Evolutionary conservation across 2,797 vertebrate species (phyloP), one percentile per base, ranked within the genome.

Genomic region (Erethizon dorsatum): DNA sequence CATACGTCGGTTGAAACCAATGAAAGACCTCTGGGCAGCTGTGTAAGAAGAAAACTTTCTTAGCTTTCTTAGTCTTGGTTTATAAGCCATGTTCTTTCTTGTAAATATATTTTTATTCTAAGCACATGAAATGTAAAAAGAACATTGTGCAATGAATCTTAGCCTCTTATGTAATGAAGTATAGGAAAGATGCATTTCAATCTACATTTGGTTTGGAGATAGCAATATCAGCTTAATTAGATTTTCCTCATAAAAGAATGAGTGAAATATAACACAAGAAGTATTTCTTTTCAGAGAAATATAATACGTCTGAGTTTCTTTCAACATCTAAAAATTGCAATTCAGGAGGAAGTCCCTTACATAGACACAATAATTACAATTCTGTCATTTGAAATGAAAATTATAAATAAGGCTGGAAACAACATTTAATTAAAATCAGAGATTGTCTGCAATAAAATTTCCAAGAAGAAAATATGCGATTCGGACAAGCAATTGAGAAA

Each of bases 351-450:
- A 97, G 45, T 18, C 9, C 57, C 37, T 84, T 86, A 31, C n/a
- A 91, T 82, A 90, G 71, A 94, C 28, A 89, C 13, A 78, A 91
- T 94, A 97, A 97, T 96, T 84, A 91, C 41, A 97, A 90, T 95
- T 95, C 73, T 47, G 94, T 78, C 7, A 69, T 96, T 95, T 94
- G 91, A 95, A 96, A 96, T 69, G 86, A 93, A 87, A 96, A 97
- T 92, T 96, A 93, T 71, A 94, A 97, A 88, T 96, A 93, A 96
- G 52, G 57, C 54, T 88, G 79, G 73, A 93, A 96, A 95, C 28
- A 96, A 65, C 83, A 96, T 91, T 96, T 95, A 96, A 97, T 96
- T 96, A 97, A 96, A 90, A 96, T 77, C 63, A 95, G 88, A 83
- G 67, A 90, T 92, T 95, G 94, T 95, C 82, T 47, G 65, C 79